Evolutionary conservation across 2,797 vertebrate species (phyloP), one percentile per base, ranked within the genome.

Genomic region (Rhynchonycteris naso): DNA sequence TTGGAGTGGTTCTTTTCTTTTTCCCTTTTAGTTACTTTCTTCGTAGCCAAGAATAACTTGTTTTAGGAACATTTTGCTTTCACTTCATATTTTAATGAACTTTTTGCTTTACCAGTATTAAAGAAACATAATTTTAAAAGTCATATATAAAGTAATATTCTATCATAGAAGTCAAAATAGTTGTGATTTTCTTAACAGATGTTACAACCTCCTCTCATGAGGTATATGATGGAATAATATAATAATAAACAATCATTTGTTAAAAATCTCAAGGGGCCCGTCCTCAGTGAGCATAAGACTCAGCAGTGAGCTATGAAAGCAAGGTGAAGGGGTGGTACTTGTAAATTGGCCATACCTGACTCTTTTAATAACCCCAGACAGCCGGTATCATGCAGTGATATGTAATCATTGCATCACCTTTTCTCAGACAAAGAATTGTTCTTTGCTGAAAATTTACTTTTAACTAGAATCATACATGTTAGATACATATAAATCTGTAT

Each of bases 351-450:
- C 79, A 0, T 79, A 97, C 96, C 93, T 90, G 50, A 88, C 82
- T 97, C 95, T 95, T 96, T 28, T 93, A 95, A 97, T 95, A 95
- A 93, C 86, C 91, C 83, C 91, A 98, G 78, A 94, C 93, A 96
- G 86, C 95, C 95, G 61, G 91, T 61, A 33, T 93, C 97, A 98
- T 97, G 97, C 88, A 96, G 95, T 14, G 94, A 98, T 92, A 58
- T 71, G 96, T 94, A 97, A 96, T 63, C 24, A 87, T 98, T 98
- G 98, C 98, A 98, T 98, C 98, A 98, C 82, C 96, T 97, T 91
- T 94, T 95, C 88, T 74, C 94, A 97, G 94, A 95, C 95, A 97
- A 97, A 97, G 95, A 96, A 87, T 75, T 75, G 4, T 56, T 87
- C 91, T 96, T 96, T 56, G 54, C 76, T 92, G 84, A 94, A 94